Base-by-base conservation (phyloP, 2,888 invertebrate genomes). In the Microctonus aethiopoides region DNA sequence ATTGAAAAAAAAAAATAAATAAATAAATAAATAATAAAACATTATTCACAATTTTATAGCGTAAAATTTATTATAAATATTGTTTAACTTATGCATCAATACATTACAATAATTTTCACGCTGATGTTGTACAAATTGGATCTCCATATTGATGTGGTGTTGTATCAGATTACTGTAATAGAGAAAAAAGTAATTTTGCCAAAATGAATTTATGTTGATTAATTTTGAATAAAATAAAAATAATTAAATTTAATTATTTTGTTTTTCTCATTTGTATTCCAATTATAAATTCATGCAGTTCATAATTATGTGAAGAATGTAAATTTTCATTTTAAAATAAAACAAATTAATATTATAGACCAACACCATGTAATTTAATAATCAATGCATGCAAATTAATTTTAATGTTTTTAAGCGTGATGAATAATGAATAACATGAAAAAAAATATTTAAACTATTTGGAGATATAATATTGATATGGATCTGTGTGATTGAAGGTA, bases 41-140 rank as follows among this genome's bases (percentile, higher is more conserved):
- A 29, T 56, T 26, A n/a, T 66, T 13, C 36, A 76, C 56, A 56
- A 76, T 81, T 78, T 76, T 77, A 78, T 66, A 75, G 75, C 73
- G 80, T 74, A 77, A 80, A 81, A 80, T 77, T 82, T 82, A 82
- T 83, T 77, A 78, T 81, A 79, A 78, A 78, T 76, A 77, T 75
- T 74, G 73, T 67, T 65, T 67, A 59, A 56, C 68, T 22, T 71
- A 69, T 68, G 46, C 71, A 39, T 63, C 75, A 79, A 78, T 79
- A 80, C 75, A 75, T 81, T 81, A 84, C 79, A 82, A 83, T 81
- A 84, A 81, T 65, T 77, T 81, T 83, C 78, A 83, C 78, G 79
- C 71, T 68, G 70, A 72, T 75, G 79, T 72, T 71, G 77, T 77
- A 79, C 73, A 80, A 79, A 78, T 75, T 69, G 78, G 75, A 79